phyloP scores from a whole-genome alignment of 64 coral and sea anemone species.

The Dendrophyllia cribrosa region DNA sequence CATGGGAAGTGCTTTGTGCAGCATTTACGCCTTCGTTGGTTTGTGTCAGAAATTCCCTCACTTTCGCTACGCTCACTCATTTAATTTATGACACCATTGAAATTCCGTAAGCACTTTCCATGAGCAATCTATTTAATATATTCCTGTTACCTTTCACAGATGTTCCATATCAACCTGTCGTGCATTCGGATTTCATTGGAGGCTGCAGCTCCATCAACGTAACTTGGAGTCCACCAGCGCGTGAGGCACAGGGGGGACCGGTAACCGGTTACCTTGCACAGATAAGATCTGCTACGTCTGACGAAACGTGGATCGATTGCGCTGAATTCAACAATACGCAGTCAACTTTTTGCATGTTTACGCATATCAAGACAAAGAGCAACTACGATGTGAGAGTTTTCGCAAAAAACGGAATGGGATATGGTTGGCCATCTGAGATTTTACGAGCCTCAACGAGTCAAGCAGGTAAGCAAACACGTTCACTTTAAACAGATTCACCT shows the following conservation, averaged over 20 bases:
- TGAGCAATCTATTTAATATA: too few species aligned
- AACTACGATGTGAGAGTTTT: neutral
- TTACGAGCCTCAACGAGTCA: neutral
- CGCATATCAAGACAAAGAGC: neutral
- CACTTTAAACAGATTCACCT: too few species aligned
- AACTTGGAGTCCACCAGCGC: neutral
- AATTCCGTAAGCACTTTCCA: too few species aligned
- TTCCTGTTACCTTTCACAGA: neutral
- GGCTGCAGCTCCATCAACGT: neutral
- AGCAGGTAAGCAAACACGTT: neutral
- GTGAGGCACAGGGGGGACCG: neutral
- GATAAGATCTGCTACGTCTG: neutral
- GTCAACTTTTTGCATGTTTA: neutral
- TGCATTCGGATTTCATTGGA: neutral
- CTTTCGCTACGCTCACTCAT: too few species aligned
- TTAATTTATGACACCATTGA: too few species aligned
- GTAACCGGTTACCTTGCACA: neutral
- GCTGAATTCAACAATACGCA: neutral
- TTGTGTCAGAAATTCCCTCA: too few species aligned
- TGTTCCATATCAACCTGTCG: neutral
- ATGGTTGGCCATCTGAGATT: neutral
- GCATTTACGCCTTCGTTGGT: too few species aligned
- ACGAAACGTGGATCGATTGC: neutral
- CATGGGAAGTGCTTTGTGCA: too few species aligned
- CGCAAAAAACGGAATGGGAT: neutral